Conservation (phyloP, 2,888 invertebrate species). For the Cerceris ruficornis region DNA sequence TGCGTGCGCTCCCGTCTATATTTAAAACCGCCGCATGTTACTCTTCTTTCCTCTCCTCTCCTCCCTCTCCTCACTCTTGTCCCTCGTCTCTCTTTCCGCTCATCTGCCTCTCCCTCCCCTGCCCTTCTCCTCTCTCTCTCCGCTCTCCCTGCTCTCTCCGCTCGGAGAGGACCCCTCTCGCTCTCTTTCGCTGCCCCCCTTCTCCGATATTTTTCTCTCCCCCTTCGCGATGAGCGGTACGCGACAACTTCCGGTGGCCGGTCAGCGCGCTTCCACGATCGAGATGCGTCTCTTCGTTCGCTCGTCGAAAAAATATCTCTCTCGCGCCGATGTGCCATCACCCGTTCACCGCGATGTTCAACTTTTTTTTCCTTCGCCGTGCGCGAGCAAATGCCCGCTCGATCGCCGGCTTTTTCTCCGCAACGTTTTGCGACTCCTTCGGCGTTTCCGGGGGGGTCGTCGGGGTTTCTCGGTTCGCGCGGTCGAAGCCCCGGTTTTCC, state of each 20-base stretch:
- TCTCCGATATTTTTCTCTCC: slow-evolving; percentile 3
- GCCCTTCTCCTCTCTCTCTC: slow-evolving; percentile 6
- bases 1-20: slow-evolving; percentile 53
- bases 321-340: slow-evolving; percentile 21
- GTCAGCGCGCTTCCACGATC: slow-evolving; percentile 55
- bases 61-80: slow-evolving; percentile 4
- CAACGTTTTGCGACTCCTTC: not conserved
- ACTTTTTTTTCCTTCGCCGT: not conserved
- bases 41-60: slow-evolving; percentile 13
- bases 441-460: not conserved
- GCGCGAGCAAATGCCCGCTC: not conserved
- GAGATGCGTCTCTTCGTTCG: slow-evolving; percentile 51
- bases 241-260: slow-evolving; percentile 66
- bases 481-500: too few species aligned
- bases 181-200: slow-evolving; percentile 7
- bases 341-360: slow-evolving; percentile 17
- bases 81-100: slow-evolving; percentile 1
- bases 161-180: not conserved
- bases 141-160: slow-evolving; percentile 26
- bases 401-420: slow-evolving; percentile 5
- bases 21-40: slow-evolving; percentile 58
- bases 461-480: not conserved
- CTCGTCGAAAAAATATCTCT: slow-evolving; percentile 60
- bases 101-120: not conserved
- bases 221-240: slow-evolving; percentile 34